These are phyloP conservation scores for Bos taurus DNA, from an alignment of 2,113 vertebrate genomes.

Conservation along the genomic window ARS-UCD2.0 NC_037331.1:118814501-118815000, in stretches of 20 bases:
- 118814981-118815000: neutral
- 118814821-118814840: neutral
- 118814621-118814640: neutral
- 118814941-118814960: neutral
- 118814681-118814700: neutral
- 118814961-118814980: neutral
- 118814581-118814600: neutral
- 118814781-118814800: neutral
- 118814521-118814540: neutral
- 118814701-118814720: neutral
- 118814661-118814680: neutral
- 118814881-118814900: neutral
- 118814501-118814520: neutral
- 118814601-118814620: rapidly evolving
- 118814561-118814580: neutral
- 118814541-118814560: neutral
- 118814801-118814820: neutral
- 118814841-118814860: neutral
- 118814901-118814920: neutral
- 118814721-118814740: neutral
- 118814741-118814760: neutral
- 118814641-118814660: neutral
- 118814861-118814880: neutral
- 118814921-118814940: rapidly evolving
- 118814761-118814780: neutral